Evolutionary conservation across 2,113 vertebrate genomes (phyloP).

Genomic region (Leptosomus discolor): DNA sequence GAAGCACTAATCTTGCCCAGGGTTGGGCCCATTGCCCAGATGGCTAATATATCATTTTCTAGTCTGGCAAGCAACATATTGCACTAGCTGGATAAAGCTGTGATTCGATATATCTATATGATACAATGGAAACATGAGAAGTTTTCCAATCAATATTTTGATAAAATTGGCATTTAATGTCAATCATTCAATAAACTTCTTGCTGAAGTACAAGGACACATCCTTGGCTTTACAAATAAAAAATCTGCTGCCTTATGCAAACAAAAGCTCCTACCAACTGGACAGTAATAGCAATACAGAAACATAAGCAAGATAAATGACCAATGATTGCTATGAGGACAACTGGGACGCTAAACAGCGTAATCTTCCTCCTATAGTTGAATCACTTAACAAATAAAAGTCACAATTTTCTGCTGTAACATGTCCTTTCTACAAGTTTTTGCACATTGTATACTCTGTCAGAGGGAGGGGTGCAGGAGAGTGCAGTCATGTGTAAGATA

Average conservation of each 20-base stretch:
- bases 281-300: neutral
- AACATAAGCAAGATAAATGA: neutral
- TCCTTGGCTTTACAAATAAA: slow-evolving; percentile 4
- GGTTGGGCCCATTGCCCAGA: slow-evolving; percentile 70
- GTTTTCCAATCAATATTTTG: slow-evolving; percentile 52
- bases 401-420: neutral
- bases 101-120: slow-evolving; percentile 5
- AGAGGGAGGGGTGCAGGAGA: neutral
- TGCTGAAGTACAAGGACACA: neutral
- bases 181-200: slow-evolving; percentile 13
- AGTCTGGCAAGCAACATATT: slow-evolving; percentile 63
- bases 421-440: neutral
- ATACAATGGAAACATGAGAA: neutral
- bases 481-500: neutral
- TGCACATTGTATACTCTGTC: neutral
- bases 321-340: neutral
- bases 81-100: slow-evolving; percentile 2
- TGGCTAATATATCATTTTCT: slow-evolving; percentile 72
- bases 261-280: neutral
- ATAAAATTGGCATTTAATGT: slow-evolving; percentile 40
- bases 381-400: neutral
- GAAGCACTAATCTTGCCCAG: slow-evolving; percentile 72
- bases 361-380: neutral
- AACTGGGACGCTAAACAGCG: neutral
- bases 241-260: neutral